Conservation (phyloP, 2,888 invertebrate species). For the Glyphotaelius pellucidus region DNA sequence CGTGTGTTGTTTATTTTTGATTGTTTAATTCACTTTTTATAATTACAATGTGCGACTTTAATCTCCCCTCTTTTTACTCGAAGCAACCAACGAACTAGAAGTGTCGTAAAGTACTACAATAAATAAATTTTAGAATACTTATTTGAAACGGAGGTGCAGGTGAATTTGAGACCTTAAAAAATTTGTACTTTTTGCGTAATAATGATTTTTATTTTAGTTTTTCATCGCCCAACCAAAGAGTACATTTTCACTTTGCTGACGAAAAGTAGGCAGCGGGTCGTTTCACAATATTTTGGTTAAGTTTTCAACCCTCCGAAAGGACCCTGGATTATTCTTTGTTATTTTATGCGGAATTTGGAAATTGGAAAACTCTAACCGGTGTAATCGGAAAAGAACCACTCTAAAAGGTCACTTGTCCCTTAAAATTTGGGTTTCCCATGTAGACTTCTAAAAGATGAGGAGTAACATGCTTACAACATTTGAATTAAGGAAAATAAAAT, state of each 20-base stretch:
- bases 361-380: neutral
- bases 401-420: neutral
- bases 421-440: neutral
- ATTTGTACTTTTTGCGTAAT: no score
- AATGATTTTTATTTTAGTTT: neutral
- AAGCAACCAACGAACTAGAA: no score
- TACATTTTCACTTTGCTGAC: conserved; percentile 26
- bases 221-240: neutral
- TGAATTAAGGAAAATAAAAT: neutral
- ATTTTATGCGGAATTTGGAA: neutral
- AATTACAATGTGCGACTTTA: no score
- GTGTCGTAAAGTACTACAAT: no score
- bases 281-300: neutral
- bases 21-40: no score
- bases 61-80: no score
- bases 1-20: no score
- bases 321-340: neutral
- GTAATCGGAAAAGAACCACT: neutral
- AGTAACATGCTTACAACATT: neutral
- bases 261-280: neutral
- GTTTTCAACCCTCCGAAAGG: neutral
- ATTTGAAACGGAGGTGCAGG: no score
- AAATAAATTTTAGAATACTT: no score
- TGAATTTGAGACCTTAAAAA: no score
- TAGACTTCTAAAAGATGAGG: neutral